A percentile compares a stretch with the other conserved stretches of the same genome.
These are phyloP conservation scores for Chesias legatella DNA, from an alignment of 2,888 invertebrate genomes.

Conservation along the genomic window DNA sequence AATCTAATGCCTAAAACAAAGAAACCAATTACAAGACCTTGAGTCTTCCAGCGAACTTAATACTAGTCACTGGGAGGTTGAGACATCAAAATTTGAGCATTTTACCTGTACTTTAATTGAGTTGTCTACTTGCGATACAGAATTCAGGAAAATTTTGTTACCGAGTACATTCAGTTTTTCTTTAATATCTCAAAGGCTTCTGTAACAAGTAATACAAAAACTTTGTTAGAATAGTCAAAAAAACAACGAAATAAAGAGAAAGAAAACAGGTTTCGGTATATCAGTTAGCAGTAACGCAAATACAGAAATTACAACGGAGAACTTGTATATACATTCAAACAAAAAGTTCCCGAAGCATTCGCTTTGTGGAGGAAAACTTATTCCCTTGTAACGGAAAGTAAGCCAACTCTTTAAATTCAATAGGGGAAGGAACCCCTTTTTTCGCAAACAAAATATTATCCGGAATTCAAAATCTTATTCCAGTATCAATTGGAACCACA, in stretches of 20 bases:
- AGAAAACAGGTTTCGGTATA: constrained; percentile 15
- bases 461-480: constrained; percentile 47
- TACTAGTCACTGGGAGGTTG: too few species aligned
- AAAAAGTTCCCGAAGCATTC: constrained; percentile 40
- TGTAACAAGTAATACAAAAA: constrained; percentile 1
- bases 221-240: constrained; percentile 1
- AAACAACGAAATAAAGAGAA: constrained; percentile 9
- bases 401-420: constrained; percentile 50
- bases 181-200: too few species aligned
- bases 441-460: constrained; percentile 46
- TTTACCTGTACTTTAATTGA: too few species aligned
- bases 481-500: constrained; percentile 45
- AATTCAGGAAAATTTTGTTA: too few species aligned
- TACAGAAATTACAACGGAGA: constrained; percentile 36
- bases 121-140: too few species aligned
- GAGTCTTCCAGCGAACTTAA: too few species aligned
- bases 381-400: constrained; percentile 37
- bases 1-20: too few species aligned
- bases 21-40: too few species aligned
- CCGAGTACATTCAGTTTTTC: too few species aligned
- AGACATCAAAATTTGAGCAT: too few species aligned
- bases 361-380: constrained; percentile 41
- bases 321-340: constrained; percentile 42
- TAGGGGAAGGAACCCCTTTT: constrained; percentile 43
- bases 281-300: constrained; percentile 27